Conservation (phyloP, 2,797 vertebrate species). For the Moxostoma hubbsi region DNA sequence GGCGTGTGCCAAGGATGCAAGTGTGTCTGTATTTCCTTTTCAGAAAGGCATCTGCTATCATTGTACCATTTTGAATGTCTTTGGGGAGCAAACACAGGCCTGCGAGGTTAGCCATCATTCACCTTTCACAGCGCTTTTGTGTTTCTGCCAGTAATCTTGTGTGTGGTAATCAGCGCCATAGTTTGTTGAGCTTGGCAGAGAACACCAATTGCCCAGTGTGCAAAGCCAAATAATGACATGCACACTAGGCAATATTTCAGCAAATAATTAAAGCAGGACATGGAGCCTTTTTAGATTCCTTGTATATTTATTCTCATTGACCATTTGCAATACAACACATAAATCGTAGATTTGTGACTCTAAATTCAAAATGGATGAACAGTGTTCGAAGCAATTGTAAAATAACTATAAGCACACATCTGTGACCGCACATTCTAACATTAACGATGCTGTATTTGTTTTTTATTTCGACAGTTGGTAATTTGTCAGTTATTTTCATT, state of each 20-base stretch:
- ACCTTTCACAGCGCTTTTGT: slow-evolving; percentile 20
- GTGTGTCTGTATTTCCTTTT: slow-evolving; percentile 36
- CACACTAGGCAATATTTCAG: slow-evolving; percentile 42
- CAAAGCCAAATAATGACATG: slow-evolving; percentile 48
- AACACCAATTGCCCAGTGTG: not conserved
- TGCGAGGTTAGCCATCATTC: slow-evolving; percentile 48
- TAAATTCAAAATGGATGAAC: no score
- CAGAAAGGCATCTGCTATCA: slow-evolving; percentile 37
- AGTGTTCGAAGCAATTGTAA: no score
- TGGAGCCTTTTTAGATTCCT: slow-evolving; percentile 39
- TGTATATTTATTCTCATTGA: slow-evolving; percentile 27
- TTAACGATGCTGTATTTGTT: no score
- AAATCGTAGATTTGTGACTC: no score
- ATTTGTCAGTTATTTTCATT: no score
- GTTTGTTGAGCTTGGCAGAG: slow-evolving; percentile 45
- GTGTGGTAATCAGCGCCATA: slow-evolving; percentile 35
- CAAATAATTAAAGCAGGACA: slow-evolving; percentile 53
- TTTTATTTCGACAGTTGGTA: no score
- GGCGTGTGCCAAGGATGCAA: slow-evolving; percentile 52
- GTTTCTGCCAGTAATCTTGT: slow-evolving; percentile 30
- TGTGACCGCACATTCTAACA: no score
- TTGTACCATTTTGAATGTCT: slow-evolving; percentile 41
- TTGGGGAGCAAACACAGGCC: slow-evolving; percentile 41
- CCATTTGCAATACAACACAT: slow-evolving; percentile 20
- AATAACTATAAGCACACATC: no score